phyloP scores from a whole-genome alignment of 2,888 invertebrate genomes.

The Drepanosiphum platanoidis region DNA sequence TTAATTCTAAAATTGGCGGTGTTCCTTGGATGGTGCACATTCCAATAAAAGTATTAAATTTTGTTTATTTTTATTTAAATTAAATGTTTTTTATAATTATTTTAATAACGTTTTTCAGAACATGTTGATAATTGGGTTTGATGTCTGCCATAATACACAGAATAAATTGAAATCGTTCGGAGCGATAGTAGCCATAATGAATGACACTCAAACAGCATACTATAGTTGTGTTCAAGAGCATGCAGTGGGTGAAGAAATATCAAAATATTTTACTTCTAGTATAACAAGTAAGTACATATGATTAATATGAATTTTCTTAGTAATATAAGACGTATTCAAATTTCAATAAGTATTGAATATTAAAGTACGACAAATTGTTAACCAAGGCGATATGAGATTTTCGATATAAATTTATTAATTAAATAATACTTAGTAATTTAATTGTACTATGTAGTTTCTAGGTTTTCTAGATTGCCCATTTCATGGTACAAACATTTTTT shows the following conservation, averaged over 20 bases:
- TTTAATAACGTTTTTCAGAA: conserved; percentile 66
- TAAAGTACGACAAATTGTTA: no score
- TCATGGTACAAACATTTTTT: no score
- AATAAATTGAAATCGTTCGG: conserved; percentile 70
- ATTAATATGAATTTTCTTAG: no score
- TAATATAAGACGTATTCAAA: no score
- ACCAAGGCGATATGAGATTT: no score
- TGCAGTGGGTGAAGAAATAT: conserved; percentile 79
- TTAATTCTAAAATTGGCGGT: conserved; percentile 92
- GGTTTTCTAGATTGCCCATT: no score
- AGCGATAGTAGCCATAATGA: conserved; percentile 69
- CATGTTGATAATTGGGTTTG: conserved; percentile 87
- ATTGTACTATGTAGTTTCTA: no score
- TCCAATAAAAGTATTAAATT: conserved; percentile 69
- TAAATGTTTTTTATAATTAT: background rate
- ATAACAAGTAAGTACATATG: conserved; percentile 55
- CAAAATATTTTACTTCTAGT: conserved; percentile 75
- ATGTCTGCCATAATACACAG: conserved; percentile 85
- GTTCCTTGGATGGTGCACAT: conserved; percentile 84
- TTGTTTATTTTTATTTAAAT: no score
- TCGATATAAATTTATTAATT: no score
- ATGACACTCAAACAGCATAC: conserved; percentile 70
- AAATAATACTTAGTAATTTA: no score
- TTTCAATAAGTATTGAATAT: no score
- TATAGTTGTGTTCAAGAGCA: conserved; percentile 81